phyloP scores from a whole-genome alignment of 2,888 invertebrate species.

The Geotrupes spiniger region DNA sequence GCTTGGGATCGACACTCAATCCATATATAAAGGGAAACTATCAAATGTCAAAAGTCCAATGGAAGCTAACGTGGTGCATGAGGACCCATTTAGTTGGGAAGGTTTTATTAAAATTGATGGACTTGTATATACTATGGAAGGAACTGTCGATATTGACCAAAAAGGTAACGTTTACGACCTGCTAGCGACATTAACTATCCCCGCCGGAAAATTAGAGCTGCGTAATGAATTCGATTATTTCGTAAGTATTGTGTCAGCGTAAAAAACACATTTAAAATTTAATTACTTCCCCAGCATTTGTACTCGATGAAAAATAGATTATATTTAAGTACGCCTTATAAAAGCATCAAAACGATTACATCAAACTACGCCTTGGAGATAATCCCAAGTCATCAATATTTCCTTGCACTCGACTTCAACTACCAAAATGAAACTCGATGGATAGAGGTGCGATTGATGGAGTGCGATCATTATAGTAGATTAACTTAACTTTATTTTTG shows the following conservation, averaged over 20 bases:
- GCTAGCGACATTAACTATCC: slow-evolving; percentile 53
- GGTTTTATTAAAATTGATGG: slow-evolving; percentile 58
- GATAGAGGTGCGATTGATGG: slow-evolving; percentile 45
- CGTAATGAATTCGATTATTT: slow-evolving; percentile 57
- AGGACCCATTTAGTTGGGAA: slow-evolving; percentile 55
- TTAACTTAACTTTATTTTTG: slow-evolving; percentile 31
- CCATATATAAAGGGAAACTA: slow-evolving; percentile 40
- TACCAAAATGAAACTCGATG: slow-evolving; percentile 48
- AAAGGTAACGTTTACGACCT: slow-evolving; percentile 50
- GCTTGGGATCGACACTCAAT: slow-evolving; percentile 43
- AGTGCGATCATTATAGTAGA: slow-evolving; percentile 19
- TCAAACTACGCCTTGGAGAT: slow-evolving; percentile 54
- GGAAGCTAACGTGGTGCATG: slow-evolving; percentile 37
- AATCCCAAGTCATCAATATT: slow-evolving; percentile 49
- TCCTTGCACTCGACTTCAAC: slow-evolving; percentile 52
- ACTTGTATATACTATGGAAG: slow-evolving; percentile 58
- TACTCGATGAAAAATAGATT: slow-evolving; percentile 57
- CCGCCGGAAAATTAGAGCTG: slow-evolving; percentile 56
- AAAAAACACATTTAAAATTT: slow-evolving; percentile 10
- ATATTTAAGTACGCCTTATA: slow-evolving; percentile 57
- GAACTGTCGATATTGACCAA: slow-evolving; percentile 56
- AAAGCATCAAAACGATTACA: slow-evolving; percentile 50
- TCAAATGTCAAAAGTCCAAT: slow-evolving; percentile 8
- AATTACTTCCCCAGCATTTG: slow-evolving; percentile 42
- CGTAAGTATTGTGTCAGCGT: slow-evolving; percentile 45